phyloP scores from a whole-genome alignment of 2,888 invertebrate species.

The Disparrhopalites patrizii region DNA sequence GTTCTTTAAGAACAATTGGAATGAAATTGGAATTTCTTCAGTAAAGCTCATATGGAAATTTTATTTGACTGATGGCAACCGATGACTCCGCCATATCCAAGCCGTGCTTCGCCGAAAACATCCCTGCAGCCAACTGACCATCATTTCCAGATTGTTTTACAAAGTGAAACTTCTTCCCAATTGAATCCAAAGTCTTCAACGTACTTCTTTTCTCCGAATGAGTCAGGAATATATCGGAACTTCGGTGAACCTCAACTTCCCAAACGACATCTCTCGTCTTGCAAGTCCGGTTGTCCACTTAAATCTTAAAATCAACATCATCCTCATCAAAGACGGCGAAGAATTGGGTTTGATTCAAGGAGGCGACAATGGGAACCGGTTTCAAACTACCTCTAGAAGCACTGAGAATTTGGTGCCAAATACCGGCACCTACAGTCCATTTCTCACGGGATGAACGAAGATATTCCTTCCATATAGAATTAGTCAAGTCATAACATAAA shows the following conservation, averaged over 20 bases:
- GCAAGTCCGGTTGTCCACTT: too few species aligned
- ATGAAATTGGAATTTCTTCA: too few species aligned
- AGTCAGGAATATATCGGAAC: too few species aligned
- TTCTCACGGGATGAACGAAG: too few species aligned
- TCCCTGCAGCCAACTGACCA: background rate
- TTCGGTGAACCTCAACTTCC: background rate
- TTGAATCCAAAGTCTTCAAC: background rate
- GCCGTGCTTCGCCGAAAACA: background rate
- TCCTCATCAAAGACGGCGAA: background rate
- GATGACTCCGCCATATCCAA: background rate
- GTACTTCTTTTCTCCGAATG: too few species aligned
- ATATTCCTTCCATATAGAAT: too few species aligned
- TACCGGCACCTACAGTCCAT: too few species aligned
- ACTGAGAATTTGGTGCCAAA: too few species aligned
- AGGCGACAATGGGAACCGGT: background rate
- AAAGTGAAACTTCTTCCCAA: conserved; percentile 14
- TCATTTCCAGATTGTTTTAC: conserved; percentile 8
- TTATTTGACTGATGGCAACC: conserved; percentile 4
- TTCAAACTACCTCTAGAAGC: too few species aligned
- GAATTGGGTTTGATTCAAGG: background rate
- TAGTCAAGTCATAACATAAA: too few species aligned
- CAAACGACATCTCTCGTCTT: background rate
- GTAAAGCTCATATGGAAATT: background rate
- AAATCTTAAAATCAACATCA: background rate
- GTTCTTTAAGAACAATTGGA: background rate